Evolutionary conservation across 2,888 invertebrate genomes (phyloP).

Genomic region (Chrysina gloriosa): DNA sequence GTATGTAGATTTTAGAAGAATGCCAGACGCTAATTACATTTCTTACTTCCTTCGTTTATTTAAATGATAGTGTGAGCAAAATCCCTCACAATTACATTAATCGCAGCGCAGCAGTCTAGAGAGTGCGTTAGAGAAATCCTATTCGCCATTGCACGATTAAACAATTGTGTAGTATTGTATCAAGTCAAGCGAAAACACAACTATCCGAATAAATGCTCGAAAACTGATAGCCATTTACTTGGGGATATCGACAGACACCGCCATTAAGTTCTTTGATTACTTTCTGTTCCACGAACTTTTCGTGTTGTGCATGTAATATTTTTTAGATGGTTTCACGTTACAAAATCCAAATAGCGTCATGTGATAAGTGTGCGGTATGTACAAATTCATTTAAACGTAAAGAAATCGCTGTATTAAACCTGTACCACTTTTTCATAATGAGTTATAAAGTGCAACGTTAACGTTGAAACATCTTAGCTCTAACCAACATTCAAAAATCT

Average conservation of each 20-base stretch:
- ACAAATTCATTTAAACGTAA: no score
- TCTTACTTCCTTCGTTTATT: neutral
- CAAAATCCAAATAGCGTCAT: neutral
- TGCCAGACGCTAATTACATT: neutral
- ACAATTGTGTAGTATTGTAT: conserved; percentile 17
- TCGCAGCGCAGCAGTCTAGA: neutral
- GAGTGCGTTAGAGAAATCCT: conserved; percentile 6
- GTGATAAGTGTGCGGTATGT: no score
- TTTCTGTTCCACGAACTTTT: conserved; percentile 10
- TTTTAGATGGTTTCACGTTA: neutral
- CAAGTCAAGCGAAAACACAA: conserved; percentile 34
- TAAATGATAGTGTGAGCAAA: neutral
- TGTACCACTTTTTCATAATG: no score
- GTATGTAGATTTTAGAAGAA: neutral
- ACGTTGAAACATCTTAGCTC: no score
- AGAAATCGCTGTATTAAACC: no score
- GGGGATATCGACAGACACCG: conserved; percentile 21
- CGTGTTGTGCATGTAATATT: neutral
- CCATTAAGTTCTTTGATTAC: conserved; percentile 19
- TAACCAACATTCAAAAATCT: no score
- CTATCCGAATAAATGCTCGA: conserved; percentile 25
- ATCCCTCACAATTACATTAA: neutral
- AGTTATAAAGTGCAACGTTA: no score
- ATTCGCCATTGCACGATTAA: conserved; percentile 7
- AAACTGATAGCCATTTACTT: conserved; percentile 21